Evolutionary conservation across 1,140 invertebrate species (phyloP), one percentile per base, ranked within the genome.

Genomic region (Penaeus chinensis): DNA sequence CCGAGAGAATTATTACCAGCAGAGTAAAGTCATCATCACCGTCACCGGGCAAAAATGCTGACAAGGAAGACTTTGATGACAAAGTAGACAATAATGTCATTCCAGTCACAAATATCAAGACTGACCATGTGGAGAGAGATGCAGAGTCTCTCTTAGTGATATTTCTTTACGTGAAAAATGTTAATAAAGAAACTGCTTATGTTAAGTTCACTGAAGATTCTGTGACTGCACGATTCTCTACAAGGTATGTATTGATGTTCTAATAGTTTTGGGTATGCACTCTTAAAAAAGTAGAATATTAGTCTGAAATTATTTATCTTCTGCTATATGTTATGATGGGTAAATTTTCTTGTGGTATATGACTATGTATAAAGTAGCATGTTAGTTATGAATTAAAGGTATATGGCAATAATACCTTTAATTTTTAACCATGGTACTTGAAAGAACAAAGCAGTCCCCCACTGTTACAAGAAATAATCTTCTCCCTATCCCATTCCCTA

Each of bases 91-190:
- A 62, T 78, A 81, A 62, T n/a, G 24, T 66, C 4, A 84, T 89
- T 20, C 61, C 82, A n/a, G 82, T 84, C n/a, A 60, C 78, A 13
- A 89, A 54, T 76, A 69, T 86, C 16, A 89, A 89, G 60, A 87
- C 65, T n/a, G 89, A 89, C 42, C 84, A 84, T 76, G 62, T 81
- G 60, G 89, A 89, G 76, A 63, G 81, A 42, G 82, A 84, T 84
- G 85, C 82, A 22, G 85, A 84, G 69, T 69, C 42, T 54, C 62
- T 84, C 7, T 32, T 89, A 19, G 86, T 63, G 19, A 54, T 89
- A 54, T 87, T 81, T 61, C 82, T 89, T 42, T 89, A 87, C 19
- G 74, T 89, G 24, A 89, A 89, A 80, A 78, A 81, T 65, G 85
- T 89, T 60, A 69, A 62, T 77, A 89, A 82, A 60, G 85, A 89